Conservation (phyloP, 2,797 vertebrate genomes). For the Poliocrania exsul region DNA sequence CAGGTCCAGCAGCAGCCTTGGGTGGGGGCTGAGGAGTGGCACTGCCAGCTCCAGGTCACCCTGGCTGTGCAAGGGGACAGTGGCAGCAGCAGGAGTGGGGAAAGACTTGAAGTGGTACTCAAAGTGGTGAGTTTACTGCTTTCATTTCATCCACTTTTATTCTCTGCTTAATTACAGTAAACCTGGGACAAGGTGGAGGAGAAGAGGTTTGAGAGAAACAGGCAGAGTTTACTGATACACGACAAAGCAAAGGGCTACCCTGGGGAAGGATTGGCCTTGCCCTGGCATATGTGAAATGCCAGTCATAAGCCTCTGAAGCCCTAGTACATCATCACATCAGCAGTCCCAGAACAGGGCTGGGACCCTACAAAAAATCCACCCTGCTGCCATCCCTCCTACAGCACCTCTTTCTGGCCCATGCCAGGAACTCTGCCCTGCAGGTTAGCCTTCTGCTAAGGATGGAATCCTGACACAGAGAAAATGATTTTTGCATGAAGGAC, state of each 20-base stretch:
- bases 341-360: neutral
- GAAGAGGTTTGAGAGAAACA: neutral
- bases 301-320: neutral
- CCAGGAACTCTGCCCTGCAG: neutral
- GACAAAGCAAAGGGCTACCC: neutral
- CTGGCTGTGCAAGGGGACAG: neutral
- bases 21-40: no score
- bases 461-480: neutral
- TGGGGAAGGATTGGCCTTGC: neutral
- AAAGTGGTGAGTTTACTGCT: neutral
- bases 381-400: neutral
- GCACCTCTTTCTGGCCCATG: neutral
- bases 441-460: neutral
- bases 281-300: neutral
- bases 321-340: fast-evolving
- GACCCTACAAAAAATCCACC: neutral
- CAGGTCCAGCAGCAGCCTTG: neutral
- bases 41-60: neutral
- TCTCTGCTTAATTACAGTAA: neutral
- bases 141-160: neutral
- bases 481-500: neutral
- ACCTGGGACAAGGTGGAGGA: neutral
- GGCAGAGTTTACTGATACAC: neutral
- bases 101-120: neutral
- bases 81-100: neutral